Evolutionary conservation across 2,113 vertebrate species (phyloP), one percentile per base, ranked within the genome.

Genomic region (Thomomys bottae): DNA sequence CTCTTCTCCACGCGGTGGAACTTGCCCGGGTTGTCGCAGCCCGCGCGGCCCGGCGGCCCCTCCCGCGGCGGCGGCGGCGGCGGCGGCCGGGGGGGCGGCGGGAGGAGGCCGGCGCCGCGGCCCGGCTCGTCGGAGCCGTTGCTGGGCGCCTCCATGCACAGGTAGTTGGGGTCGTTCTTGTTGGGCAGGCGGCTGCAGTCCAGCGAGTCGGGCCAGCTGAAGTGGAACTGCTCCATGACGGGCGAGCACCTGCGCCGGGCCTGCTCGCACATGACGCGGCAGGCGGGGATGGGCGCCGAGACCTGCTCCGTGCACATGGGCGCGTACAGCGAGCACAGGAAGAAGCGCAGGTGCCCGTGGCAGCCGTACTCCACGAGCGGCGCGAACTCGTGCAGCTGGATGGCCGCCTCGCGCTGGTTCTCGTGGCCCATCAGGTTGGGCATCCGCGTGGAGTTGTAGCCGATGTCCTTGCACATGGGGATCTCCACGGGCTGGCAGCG

Each of bases 241-340:
- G 99, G 99, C 0, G 98, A 99, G 97, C 99, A 99, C 89, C 99
- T 99, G 23, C 98, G 95, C 96, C 99, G 98, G 38, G 99, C 99
- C 97, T 99, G 99, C 97, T 99, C 99, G 1, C 99, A 99, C 99
- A 99, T 99, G 24, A 99, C 98, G 72, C 98, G 97, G 96, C 99
- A 99, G 36, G 99, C 99, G 0, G 99, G 99, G 96, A 99, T 99
- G 6, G 99, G 99, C 9, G 99, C 98, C 8, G 99, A 99, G 94
- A 99, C 99, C 96, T 99, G 99, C 97, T 99, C 99, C 0, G 99
- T 99, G 98, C 99, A 99, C 99, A 99, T 99, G 34, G 99, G 99
- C 8, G 99, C 99, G 0, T 99, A 99, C 23, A 99, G 98, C 0
- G 99, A 99, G 95, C 99, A 99, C 78, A 99, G 98, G 95, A 99